phyloP scores from a whole-genome alignment of 2,888 invertebrate species.

The Monoplex corrugatus region DNA sequence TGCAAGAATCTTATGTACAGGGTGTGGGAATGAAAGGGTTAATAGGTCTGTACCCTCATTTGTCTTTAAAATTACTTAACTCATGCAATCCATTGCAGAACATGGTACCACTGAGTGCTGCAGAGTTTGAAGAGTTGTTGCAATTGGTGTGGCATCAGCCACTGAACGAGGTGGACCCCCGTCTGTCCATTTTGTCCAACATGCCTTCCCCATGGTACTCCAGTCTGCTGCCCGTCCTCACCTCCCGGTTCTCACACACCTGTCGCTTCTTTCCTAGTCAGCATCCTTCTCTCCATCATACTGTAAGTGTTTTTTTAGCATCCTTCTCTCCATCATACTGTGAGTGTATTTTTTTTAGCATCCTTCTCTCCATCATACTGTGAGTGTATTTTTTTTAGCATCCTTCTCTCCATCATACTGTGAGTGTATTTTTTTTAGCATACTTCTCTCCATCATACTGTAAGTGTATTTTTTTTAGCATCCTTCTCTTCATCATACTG shows the following conservation, averaged over 20 bases:
- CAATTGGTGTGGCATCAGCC: constrained; percentile 84
- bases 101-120: constrained; percentile 83
- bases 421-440: no score
- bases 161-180: constrained; percentile 85
- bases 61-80: neutral
- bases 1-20: constrained; percentile 27
- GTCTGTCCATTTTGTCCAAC: constrained; percentile 85
- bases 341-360: no score
- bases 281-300: constrained; percentile 85
- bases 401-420: no score
- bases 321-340: no score
- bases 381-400: no score
- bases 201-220: constrained; percentile 87
- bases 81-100: constrained; percentile 51
- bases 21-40: neutral
- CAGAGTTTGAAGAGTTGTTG: constrained; percentile 87
- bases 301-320: constrained; percentile 81
- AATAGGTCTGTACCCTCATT: neutral
- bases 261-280: constrained; percentile 85
- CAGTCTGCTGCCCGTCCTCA: constrained; percentile 85
- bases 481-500: no score
- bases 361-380: no score
- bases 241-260: constrained; percentile 85
- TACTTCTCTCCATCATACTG: no score
- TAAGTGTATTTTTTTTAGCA: no score